Conservation (phyloP, 2,113 vertebrate species). For the Elgaria multicarinata region DNA sequence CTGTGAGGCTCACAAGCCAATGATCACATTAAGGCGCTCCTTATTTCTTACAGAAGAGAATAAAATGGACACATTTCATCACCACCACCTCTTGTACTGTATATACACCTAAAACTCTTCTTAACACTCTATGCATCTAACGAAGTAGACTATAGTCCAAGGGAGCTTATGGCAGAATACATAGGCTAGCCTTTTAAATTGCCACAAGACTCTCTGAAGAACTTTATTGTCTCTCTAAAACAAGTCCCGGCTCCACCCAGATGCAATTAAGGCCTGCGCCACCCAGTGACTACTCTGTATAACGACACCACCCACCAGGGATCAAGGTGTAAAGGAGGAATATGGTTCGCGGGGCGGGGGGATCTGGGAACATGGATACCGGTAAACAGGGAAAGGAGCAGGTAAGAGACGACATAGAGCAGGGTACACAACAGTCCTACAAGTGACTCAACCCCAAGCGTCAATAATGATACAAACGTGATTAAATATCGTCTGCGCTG, state of each 20-base stretch:
- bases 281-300: background rate
- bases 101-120: too few relatives aligned
- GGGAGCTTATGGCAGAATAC: too few relatives aligned
- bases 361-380: background rate
- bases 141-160: too few relatives aligned
- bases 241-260: background rate
- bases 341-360: background rate
- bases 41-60: too few relatives aligned
- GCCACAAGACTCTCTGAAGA: too few relatives aligned
- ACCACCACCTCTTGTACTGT: too few relatives aligned
- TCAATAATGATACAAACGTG: constrained; percentile 39
- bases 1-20: too few relatives aligned
- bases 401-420: background rate
- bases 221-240: background rate
- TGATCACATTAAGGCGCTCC: too few relatives aligned
- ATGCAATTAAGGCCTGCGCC: background rate
- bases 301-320: background rate
- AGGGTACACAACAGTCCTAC: background rate
- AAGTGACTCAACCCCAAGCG: constrained; percentile 6
- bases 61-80: too few relatives aligned
- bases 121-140: too few relatives aligned
- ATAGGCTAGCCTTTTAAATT: too few relatives aligned
- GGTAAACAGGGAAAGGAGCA: too few relatives aligned
- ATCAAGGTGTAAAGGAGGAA: background rate
- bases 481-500: background rate